Conservation (phyloP, 2,797 vertebrate genomes). For the Pseudochirops cupreus region DNA sequence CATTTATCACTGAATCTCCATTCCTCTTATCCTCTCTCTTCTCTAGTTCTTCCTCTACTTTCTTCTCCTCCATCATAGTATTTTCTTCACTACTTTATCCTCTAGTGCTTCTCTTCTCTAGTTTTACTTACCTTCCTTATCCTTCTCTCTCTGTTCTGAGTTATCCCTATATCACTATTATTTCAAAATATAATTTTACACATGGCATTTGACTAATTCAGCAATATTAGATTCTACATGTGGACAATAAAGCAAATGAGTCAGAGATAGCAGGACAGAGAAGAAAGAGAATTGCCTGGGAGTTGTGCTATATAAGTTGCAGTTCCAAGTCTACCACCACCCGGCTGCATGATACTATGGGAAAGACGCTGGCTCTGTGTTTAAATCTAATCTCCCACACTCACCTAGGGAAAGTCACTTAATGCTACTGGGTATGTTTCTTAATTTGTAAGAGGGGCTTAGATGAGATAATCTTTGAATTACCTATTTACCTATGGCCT, state of each 20-base stretch:
- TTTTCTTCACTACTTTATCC: neutral
- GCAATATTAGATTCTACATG: no score
- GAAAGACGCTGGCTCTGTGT: neutral
- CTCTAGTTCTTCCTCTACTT: neutral
- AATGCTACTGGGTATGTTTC: neutral
- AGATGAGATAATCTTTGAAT: neutral
- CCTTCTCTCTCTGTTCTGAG: accelerated
- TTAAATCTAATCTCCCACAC: neutral
- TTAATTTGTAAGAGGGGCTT: neutral
- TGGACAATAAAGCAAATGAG: neutral
- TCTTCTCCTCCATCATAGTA: neutral
- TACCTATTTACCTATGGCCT: neutral
- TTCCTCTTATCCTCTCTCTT: neutral
- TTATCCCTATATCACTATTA: neutral
- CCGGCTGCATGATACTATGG: neutral
- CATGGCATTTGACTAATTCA: neutral
- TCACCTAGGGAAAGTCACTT: neutral
- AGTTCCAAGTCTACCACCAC: neutral
- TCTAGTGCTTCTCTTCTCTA: neutral
- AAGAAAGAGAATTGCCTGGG: neutral
- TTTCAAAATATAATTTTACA: neutral
- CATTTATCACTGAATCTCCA: neutral
- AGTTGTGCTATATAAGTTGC: neutral
- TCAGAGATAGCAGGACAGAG: neutral
- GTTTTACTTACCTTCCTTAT: neutral